Conservation (phyloP, 2,113 vertebrate species). For the Cygnus buccinator region DNA sequence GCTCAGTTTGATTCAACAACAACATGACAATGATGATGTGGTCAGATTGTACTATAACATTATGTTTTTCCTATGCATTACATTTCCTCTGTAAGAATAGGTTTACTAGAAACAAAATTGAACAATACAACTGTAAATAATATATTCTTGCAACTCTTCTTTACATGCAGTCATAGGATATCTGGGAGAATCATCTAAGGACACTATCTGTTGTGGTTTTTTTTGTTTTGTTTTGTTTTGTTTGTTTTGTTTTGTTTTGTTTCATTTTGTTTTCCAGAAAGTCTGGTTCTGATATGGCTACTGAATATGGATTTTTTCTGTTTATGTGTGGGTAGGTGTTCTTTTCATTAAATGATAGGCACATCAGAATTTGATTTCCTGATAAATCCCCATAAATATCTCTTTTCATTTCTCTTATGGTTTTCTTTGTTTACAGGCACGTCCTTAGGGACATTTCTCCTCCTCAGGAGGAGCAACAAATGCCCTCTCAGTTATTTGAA, state of each 20-base stretch:
- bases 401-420: neutral
- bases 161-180: neutral
- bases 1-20: neutral
- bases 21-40: accelerated
- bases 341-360: neutral
- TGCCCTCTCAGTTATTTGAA: neutral
- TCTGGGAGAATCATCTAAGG: neutral
- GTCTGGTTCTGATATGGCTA: neutral
- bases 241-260: neutral
- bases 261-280: neutral
- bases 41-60: neutral
- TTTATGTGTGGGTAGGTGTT: neutral
- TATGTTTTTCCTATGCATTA: neutral
- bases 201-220: neutral
- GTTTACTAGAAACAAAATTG: neutral
- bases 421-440: neutral
- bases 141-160: neutral
- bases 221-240: neutral
- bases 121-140: neutral
- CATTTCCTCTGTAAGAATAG: neutral
- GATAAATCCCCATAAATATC: neutral
- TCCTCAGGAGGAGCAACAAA: neutral
- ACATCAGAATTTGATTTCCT: neutral
- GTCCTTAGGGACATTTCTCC: neutral
- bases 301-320: neutral